Evolutionary conservation across 2,113 vertebrate species (phyloP).

Genomic region (Falcunculus frontatus): DNA sequence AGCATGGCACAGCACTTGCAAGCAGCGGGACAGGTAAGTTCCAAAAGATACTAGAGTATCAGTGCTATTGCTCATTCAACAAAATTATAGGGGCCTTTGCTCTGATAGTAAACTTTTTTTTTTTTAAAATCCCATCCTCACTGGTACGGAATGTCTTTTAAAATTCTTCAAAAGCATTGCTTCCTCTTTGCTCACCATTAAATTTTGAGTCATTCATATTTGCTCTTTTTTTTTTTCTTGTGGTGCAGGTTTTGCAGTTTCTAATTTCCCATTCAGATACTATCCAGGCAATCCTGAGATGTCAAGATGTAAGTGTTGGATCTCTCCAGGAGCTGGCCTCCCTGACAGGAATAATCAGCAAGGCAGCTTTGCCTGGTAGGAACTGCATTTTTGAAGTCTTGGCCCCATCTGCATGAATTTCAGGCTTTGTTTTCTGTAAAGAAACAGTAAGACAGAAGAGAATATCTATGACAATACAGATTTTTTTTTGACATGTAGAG

Average conservation of each 20-base stretch:
- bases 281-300: slow-evolving; percentile 89
- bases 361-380: slow-evolving; percentile 92
- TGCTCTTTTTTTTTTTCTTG: background rate
- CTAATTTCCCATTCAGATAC: slow-evolving; percentile 92
- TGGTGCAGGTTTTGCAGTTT: slow-evolving; percentile 88
- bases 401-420: background rate
- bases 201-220: background rate
- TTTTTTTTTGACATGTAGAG: background rate
- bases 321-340: slow-evolving; percentile 88
- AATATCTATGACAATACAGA: background rate
- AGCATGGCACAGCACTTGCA: slow-evolving; percentile 90
- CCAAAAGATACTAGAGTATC: background rate
- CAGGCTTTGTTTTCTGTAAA: background rate
- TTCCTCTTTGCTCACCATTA: background rate
- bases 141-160: background rate
- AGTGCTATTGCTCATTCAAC: background rate
- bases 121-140: background rate
- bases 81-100: background rate
- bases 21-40: slow-evolving; percentile 88
- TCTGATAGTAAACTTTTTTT: background rate
- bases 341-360: slow-evolving; percentile 95
- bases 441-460: background rate
- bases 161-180: background rate
- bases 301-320: slow-evolving; percentile 85
- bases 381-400: background rate